Evolutionary conservation across 2,113 vertebrate genomes (phyloP).

Genomic region (Anguilla rostrata): DNA sequence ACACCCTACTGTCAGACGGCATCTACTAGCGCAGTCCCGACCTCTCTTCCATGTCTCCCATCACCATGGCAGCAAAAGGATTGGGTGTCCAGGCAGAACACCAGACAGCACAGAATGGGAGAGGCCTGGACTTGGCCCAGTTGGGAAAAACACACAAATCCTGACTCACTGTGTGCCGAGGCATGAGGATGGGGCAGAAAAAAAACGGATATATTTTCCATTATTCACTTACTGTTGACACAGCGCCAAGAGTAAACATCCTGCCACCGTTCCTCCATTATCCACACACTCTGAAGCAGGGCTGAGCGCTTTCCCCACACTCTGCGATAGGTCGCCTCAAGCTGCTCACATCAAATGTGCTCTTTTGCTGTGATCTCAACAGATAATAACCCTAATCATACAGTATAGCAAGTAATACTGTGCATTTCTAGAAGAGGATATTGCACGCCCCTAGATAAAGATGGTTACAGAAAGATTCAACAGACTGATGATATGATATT

Average conservation of each 20-base stretch:
- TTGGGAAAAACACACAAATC: conserved; percentile 9
- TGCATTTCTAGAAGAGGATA: neutral
- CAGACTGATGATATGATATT: neutral
- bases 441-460: neutral
- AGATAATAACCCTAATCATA: neutral
- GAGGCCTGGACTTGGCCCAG: conserved; percentile 37
- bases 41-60: neutral
- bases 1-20: neutral
- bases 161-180: conserved; percentile 37
- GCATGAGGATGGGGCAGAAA: neutral
- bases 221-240: conserved; percentile 46
- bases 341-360: neutral
- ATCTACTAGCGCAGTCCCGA: neutral
- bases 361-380: neutral
- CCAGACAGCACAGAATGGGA: neutral
- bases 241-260: conserved; percentile 52
- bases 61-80: neutral
- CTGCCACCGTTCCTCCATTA: conserved; percentile 21
- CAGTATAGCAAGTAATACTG: neutral
- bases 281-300: neutral
- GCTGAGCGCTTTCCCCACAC: neutral
- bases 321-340: neutral
- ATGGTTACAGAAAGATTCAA: neutral
- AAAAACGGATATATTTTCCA: conserved; percentile 40
- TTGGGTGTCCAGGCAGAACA: neutral